These are phyloP conservation scores for Anaspis maculata DNA, from an alignment of 2,888 invertebrate genomes.

Conservation along the genomic window DNA sequence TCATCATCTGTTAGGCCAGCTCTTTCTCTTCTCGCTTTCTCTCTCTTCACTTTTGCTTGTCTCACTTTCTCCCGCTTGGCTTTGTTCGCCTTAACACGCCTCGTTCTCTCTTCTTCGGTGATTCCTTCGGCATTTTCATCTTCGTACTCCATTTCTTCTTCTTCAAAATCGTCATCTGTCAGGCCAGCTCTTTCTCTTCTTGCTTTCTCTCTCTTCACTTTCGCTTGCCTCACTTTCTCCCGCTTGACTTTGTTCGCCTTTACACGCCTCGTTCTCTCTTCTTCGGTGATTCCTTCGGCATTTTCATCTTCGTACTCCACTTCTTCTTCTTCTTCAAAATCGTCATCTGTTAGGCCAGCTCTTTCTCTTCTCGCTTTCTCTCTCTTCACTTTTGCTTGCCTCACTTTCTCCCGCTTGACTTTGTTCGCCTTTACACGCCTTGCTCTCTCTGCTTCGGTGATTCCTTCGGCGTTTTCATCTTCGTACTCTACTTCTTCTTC, in stretches of 20 bases:
- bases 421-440: too few relatives aligned
- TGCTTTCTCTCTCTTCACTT: not conserved
- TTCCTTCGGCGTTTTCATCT: slow-evolving; percentile 4
- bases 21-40: not conserved
- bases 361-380: not conserved
- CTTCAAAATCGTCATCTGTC: not conserved
- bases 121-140: slow-evolving; percentile 4
- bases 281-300: slow-evolving; percentile 4
- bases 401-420: not conserved
- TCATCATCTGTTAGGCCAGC: not conserved
- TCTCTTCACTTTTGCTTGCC: not conserved
- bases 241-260: not conserved
- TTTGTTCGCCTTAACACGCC: too few relatives aligned
- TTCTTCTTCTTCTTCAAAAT: not conserved
- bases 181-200: not conserved
- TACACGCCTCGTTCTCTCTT: too few relatives aligned
- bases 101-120: too few relatives aligned
- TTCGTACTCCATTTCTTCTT: slow-evolving; percentile 1
- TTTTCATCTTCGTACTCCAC: slow-evolving; percentile 3
- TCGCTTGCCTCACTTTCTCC: not conserved
- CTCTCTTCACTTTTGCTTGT: too few relatives aligned
- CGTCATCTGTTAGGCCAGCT: not conserved
- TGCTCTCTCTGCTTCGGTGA: too few relatives aligned
- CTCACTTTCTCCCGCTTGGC: slow-evolving; percentile 1
- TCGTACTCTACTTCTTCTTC: slow-evolving; percentile 2